These are phyloP conservation scores for Pachyuromys duprasi DNA, from an alignment of 2,797 vertebrate genomes.

Conservation along the genomic window DNA sequence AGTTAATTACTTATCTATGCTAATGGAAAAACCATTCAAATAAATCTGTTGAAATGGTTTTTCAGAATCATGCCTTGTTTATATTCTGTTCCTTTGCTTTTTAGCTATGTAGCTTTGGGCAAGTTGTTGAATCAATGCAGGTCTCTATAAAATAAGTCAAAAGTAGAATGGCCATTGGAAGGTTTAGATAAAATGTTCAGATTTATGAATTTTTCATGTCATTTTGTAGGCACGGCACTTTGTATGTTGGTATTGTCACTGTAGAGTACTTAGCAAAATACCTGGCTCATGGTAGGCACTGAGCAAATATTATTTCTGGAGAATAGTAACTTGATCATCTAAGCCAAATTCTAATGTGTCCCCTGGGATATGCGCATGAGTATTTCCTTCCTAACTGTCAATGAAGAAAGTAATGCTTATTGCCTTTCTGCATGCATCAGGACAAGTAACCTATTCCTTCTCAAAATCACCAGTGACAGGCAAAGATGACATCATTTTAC, in stretches of 20 bases:
- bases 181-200: constrained; percentile 10
- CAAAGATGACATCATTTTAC: neutral
- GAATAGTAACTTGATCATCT: neutral
- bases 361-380: neutral
- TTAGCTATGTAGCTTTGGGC: neutral
- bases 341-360: neutral
- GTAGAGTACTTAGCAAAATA: neutral
- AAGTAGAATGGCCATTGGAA: neutral
- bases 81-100: constrained; percentile 18
- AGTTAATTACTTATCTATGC: neutral
- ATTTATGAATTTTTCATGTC: neutral
- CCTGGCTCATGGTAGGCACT: neutral
- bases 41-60: constrained; percentile 13
- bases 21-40: neutral
- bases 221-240: neutral
- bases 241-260: neutral
- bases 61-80: neutral
- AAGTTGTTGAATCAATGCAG: constrained; percentile 16
- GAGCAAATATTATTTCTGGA: neutral
- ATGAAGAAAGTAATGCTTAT: neutral
- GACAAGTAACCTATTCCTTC: neutral
- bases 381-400: neutral
- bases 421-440: neutral
- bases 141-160: constrained; percentile 20
- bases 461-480: neutral